Base-by-base conservation (phyloP, 2,888 invertebrate species). In the Napeogenes sylphis region DNA sequence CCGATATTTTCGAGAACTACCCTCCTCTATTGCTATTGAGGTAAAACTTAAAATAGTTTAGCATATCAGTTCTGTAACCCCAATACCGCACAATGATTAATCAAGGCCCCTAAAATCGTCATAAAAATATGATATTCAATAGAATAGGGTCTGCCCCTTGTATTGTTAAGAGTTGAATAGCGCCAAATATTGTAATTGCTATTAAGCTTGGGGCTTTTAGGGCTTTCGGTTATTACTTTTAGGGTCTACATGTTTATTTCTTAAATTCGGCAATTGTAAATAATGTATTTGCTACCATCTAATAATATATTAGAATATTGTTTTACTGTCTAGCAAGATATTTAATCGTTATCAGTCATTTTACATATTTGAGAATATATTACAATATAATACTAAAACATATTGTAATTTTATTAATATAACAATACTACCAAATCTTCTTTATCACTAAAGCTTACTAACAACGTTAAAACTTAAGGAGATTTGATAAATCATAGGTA, bases 41-140 rank as follows among this genome's bases (percentile, higher is more conserved):
- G 45, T 66, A 69, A 66, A 46, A 62, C 59, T 53, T 53, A 64
- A 58, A 66, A 38, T 61, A 4, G 54, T 5, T 32, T 8, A 38
- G 12, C 4, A 4, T 13, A 6, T 2, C 63, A 56, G 55, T 12
- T 55, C 63, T 46, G 42, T 46, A 46, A 45, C 64, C 66, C 64
- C 60, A 58, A 66, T 64, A 67, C 60, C 63, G 63, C 70, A 75
- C 73, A 74, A 71, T 72, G 72, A 73, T 74, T 72, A 75, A 75
- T 74, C 70, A 71, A 68, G 67, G 62, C 68, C 73, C 68, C 71
- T 66, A 65, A 70, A 71, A 68, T 70, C 71, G 68, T 78, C 76
- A 77, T 77, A 79, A 77, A 78, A 78, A 79, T 77, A 77, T 79
- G 76, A 79, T 73, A 73, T 76, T 75, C 69, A 72, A 78, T 76